A percentile compares a stretch with the other conserved stretches of the same genome.
phyloP scores from a whole-genome alignment of 1,140 invertebrate genomes.

The Melipona quadrifasciata region DNA sequence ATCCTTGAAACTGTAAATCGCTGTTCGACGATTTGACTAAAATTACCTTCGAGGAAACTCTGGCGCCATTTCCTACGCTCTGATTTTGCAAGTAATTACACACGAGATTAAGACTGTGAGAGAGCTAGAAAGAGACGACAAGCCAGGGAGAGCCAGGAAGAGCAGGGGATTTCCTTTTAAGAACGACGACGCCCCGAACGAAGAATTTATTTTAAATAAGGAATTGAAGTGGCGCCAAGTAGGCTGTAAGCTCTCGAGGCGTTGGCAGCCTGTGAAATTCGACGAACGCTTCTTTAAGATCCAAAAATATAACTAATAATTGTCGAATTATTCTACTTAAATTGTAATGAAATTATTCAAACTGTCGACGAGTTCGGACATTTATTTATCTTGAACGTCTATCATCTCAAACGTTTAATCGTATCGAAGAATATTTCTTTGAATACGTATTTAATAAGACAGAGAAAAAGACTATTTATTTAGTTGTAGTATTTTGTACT shows the following conservation, averaged over 20 bases:
- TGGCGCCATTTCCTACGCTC: neutral
- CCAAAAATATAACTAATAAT: neutral
- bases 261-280: neutral
- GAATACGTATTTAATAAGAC: too few relatives aligned
- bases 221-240: conserved; percentile 13
- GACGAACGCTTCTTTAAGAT: neutral
- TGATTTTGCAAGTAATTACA: neutral
- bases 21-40: neutral
- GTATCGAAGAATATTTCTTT: too few relatives aligned
- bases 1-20: neutral
- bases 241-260: neutral
- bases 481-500: too few relatives aligned
- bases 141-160: too few relatives aligned
- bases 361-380: too few relatives aligned
- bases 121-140: neutral
- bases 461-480: too few relatives aligned
- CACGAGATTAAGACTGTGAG: neutral
- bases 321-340: neutral
- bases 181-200: neutral
- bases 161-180: neutral
- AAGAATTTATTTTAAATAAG: conserved; percentile 14
- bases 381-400: too few relatives aligned
- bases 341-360: too few relatives aligned
- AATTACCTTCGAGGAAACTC: neutral
- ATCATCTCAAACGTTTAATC: too few relatives aligned